Base-by-base conservation (phyloP, 1,140 invertebrate species). In the Neodiprion fabricii region DNA sequence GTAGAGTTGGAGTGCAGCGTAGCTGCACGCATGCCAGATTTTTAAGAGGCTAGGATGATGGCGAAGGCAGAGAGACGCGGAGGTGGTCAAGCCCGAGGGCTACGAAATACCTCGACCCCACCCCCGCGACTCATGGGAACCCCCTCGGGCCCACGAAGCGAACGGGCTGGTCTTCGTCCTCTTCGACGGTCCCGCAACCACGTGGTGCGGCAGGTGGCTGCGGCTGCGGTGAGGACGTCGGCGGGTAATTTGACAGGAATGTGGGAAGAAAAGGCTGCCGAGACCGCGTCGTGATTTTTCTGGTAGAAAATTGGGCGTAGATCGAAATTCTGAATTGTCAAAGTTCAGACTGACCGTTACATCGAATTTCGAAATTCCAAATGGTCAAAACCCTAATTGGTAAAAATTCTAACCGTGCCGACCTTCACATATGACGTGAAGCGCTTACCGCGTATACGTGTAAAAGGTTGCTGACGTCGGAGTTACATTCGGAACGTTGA, bases 121-220 rank as follows among this genome's bases (percentile, higher is more conserved):
- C 53, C 83, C 84, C 85, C 83, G 83, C 85, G 78, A 86, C 81
- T 82, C 85, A 85, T 86, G 85, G 84, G 85, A 86, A 86, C 80
- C 76, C 83, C 84, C 84, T 85, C 76, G 76, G 78, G 85, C 82
- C 81, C 79, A 77, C 68, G 74, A 79, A 76, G 76, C 69, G 71
- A 69, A 61, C 65, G 67, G 53, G 68, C 50, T 66, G n/a, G 75
- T 72, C 72, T 17, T 61, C 49, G 9, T 66, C 48, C 66, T 71
- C 40, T 70, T 75, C 70, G 74, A 80, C 74, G 76, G 75, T 72
- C 77, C 17, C 73, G 76, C 17, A 69, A 11, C 67, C 67, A 69
- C 67, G 21, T 23, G 67, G 40, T 69, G 14, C 40, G 12, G 11
- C 67, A 76, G 61, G 71, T 65, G 21, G 53, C 71, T 23, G 73